phyloP scores from a whole-genome alignment of 2,888 invertebrate species.

The Carcina quercana region DNA sequence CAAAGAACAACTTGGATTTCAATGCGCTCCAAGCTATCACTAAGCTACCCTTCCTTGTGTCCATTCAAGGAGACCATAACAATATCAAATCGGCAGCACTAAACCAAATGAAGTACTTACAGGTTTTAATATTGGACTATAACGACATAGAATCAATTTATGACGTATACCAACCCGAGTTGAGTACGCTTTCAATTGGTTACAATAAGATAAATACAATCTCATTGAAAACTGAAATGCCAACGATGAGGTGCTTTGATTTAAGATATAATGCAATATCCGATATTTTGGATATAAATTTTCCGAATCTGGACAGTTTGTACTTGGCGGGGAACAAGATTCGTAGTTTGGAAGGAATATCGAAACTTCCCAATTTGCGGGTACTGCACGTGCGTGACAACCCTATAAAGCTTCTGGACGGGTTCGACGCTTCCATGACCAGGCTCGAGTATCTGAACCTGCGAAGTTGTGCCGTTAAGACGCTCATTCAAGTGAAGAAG shows the following conservation, averaged over 20 bases:
- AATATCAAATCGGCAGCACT: slow-evolving; percentile 58
- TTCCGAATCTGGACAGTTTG: slow-evolving; percentile 77
- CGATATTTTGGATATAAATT: slow-evolving; percentile 58
- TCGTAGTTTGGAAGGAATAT: slow-evolving; percentile 74
- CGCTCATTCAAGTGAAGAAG: slow-evolving; percentile 70
- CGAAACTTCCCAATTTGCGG: slow-evolving; percentile 73
- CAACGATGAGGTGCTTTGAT: slow-evolving; percentile 67
- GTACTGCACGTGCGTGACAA: slow-evolving; percentile 84
- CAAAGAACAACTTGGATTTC: slow-evolving; percentile 64
- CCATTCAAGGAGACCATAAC: slow-evolving; percentile 75
- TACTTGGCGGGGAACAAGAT: slow-evolving; percentile 86
- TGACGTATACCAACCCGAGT: slow-evolving; percentile 68
- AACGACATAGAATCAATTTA: slow-evolving; percentile 67
- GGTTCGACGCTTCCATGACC: slow-evolving; percentile 52
- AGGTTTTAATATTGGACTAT: slow-evolving; percentile 72
- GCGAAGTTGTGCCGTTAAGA: slow-evolving; percentile 67
- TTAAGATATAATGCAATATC: slow-evolving; percentile 65
- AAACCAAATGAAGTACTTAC: slow-evolving; percentile 70
- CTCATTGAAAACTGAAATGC: slow-evolving; percentile 37
- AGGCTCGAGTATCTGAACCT: slow-evolving; percentile 74
- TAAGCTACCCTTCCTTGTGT: slow-evolving; percentile 67
- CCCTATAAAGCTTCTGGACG: slow-evolving; percentile 66
- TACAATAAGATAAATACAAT: slow-evolving; percentile 54
- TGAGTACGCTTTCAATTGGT: slow-evolving; percentile 73
- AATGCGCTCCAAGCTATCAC: slow-evolving; percentile 62